Base-by-base conservation (phyloP, 2,113 vertebrate species). In the Coptodon rendalli region DNA sequence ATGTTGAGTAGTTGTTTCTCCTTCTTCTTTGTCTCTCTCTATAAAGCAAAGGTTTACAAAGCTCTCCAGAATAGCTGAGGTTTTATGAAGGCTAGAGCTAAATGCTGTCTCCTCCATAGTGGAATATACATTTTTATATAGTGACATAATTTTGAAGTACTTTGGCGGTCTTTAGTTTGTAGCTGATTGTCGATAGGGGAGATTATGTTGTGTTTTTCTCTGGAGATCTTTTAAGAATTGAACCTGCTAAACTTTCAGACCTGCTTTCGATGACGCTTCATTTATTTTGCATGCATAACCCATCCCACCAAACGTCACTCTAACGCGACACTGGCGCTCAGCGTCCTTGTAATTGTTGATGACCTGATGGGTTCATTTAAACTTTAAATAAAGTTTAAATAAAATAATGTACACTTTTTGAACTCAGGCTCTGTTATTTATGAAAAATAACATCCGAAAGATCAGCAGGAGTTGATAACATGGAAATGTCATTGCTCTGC, bases 371-470 rank as follows among this genome's bases (percentile, higher is more conserved):
- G 24, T 59, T 29, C 14, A 59, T 59, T 31, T 31, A 59, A 59
- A 61, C 27, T 24, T 54, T 54, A 24, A 24, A 22, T 22, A 22
- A 22, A 22, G 22, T 22, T 22, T 22, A 22, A 22, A 54, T 61
- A 61, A 31, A 61, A 61, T 6, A 31, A 31, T 0, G 0, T 2
- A 0, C 27, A 31, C 27, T 17, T 61, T 61, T 61, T 61, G 5
- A 61, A 31, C 27, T 31, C 1, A 4, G 27, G 57, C 57, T 17
- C 27, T 38, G 9, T 38, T 0, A 31, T 61, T 61, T 31, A 31
- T 31, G 0, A 17, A 61, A 61, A 61, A 61, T 10, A 61, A 17
- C 57, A 61, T 31, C 14, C 0, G 2, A 29, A 59, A 17, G 56
- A 31, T 59, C 27, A 31, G 56, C 56, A 59, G 56, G 24, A 57